Evolutionary conservation across 1,140 invertebrate genomes (phyloP).

Genomic region (Habropoda laboriosa): DNA sequence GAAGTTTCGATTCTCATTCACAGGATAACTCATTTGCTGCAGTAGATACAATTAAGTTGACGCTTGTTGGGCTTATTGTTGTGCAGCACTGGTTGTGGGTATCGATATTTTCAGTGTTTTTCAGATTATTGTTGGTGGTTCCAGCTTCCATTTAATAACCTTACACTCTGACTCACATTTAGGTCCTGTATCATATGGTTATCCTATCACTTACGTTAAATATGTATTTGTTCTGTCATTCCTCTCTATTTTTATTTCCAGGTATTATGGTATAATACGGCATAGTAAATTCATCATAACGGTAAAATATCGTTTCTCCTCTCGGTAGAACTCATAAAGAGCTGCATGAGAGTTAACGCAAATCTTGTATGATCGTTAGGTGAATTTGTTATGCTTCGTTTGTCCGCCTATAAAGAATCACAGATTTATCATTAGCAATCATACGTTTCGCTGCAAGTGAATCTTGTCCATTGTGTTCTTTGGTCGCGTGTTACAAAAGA

Average conservation of each 20-base stretch:
- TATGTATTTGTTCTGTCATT: conserved; percentile 52
- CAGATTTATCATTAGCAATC: conserved; percentile 37
- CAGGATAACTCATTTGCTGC: conserved; percentile 67
- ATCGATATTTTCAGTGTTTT: conserved; percentile 74
- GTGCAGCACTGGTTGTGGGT: conserved; percentile 79
- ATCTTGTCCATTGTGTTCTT: conserved; percentile 22
- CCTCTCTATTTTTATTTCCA: conserved; percentile 66
- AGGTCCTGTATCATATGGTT: conserved; percentile 58
- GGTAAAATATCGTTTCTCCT: not conserved
- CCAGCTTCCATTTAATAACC: conserved; percentile 61
- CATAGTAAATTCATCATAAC: conserved; percentile 54
- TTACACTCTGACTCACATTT: conserved; percentile 55
- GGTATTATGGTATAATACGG: conserved; percentile 52
- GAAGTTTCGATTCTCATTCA: conserved; percentile 62
- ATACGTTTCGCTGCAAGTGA: conserved; percentile 16
- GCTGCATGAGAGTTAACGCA: conserved; percentile 10
- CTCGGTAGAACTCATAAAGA: not conserved
- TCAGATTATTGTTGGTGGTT: conserved; percentile 76
- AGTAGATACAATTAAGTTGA: conserved; percentile 67
- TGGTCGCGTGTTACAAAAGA: not conserved
- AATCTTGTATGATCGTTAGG: not conserved
- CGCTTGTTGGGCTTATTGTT: conserved; percentile 77
- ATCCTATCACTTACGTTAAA: conserved; percentile 49
- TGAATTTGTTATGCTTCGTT: conserved; percentile 50
- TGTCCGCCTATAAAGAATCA: conserved; percentile 12